A percentile compares a stretch with the other conserved stretches of the same genome.
Evolutionary conservation across 2,888 invertebrate genomes (phyloP).

Genomic region (Mylabris sibirica): DNA sequence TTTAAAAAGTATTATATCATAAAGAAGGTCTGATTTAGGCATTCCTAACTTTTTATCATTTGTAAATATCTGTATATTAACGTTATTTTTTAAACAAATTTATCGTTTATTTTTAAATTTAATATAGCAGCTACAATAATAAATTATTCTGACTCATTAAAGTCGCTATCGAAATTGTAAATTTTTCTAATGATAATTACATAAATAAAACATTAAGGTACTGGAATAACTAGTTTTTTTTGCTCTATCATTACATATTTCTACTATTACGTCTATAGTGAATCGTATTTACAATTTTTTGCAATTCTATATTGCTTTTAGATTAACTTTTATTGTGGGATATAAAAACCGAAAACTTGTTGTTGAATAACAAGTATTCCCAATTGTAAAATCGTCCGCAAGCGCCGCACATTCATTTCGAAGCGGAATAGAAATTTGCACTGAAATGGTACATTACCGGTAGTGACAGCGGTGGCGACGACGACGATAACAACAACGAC

Average conservation of each 20-base stretch:
- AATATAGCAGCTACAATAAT: neutral
- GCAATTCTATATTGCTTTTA: too few species aligned
- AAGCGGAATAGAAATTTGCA: neutral
- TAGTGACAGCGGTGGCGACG: neutral
- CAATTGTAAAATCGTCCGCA: neutral
- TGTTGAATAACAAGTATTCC: neutral
- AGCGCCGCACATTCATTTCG: neutral
- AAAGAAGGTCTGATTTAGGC: neutral
- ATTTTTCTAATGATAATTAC: conserved; percentile 4
- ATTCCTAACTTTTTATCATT: conserved; percentile 5
- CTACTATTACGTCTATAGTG: neutral
- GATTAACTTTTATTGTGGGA: neutral
- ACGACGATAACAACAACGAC: neutral
- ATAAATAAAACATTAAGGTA: conserved; percentile 9
- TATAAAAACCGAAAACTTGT: neutral
- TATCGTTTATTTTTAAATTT: neutral
- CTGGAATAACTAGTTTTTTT: neutral
- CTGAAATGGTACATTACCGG: conserved; percentile 4
- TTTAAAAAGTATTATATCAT: neutral
- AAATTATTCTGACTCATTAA: conserved; percentile 3
- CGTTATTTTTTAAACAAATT: conserved; percentile 1
- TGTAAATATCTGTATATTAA: conserved; percentile 11
- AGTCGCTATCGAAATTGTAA: conserved; percentile 1
- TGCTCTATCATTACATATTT: neutral
- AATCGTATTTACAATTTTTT: too few species aligned